Base-by-base conservation (phyloP, 2,113 vertebrate species). In the Sardina pilchardus region DNA sequence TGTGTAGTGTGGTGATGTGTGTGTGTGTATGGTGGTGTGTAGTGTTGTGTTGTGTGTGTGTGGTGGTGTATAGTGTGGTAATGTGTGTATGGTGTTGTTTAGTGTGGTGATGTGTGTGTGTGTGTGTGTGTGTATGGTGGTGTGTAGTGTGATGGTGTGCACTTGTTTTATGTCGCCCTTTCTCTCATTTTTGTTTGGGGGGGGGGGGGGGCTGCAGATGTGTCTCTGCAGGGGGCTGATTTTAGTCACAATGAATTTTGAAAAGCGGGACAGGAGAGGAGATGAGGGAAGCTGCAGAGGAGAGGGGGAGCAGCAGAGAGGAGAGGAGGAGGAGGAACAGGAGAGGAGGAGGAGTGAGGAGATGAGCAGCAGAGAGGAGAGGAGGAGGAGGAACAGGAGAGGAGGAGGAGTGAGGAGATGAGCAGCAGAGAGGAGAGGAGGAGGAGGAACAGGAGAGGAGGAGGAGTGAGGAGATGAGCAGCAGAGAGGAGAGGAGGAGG, bases 201-300 rank as follows among this genome's bases (percentile, higher is more conserved):
- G 84, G 83, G 16, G 63, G 83, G 82, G 59, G n/a, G 59, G n/a
- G 53, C 4, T 43, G n/a, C 53, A 93, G 90, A 92, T 92, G 91
- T 91, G 93, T 16, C 88, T 82, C 91, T 89, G 89, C 39, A 80
- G 87, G 90, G 91, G 91, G 91, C 88, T 89, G 91, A 90, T 92
- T 93, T 42, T 92, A 89, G 85, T 34, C 78, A 86, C 87, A 90
- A 87, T 87, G 87, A 80, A 71, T 92, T 92, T 91, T 87, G 44
- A 24, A 63, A 82, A 89, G 84, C 56, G 86, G 84, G 85, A 7
- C 82, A 86, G 82, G 24, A 82, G 56, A 9, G 81, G 19, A 47
- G 44, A 45, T 44, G 43, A 7, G 43, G 3, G 17, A 1, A 50
- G 48, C 0, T 2, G 10, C 87, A 50, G 0, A 3, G 48, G 48